Evolutionary conservation across 2,797 vertebrate genomes (phyloP).

Genomic region (Liparis tanakae): DNA sequence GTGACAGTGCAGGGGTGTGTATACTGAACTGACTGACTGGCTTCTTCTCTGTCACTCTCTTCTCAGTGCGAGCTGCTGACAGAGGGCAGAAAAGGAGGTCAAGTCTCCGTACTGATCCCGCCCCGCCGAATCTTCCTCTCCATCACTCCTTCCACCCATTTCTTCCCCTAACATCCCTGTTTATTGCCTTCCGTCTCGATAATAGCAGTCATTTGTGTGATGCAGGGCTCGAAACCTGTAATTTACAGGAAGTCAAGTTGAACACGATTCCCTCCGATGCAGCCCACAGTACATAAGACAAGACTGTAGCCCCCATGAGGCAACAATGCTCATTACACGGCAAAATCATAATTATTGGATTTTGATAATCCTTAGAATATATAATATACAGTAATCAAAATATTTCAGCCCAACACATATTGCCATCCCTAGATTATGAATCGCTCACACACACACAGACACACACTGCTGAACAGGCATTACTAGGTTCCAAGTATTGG

Average conservation of each 20-base stretch:
- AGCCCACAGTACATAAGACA: slow-evolving; percentile 1
- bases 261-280: slow-evolving; percentile 37
- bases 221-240: slow-evolving; percentile 54
- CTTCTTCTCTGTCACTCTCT: slow-evolving; percentile 24
- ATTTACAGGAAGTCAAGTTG: slow-evolving; percentile 60
- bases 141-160: slow-evolving; percentile 39
- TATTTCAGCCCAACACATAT: background rate
- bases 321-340: background rate
- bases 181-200: slow-evolving; percentile 66
- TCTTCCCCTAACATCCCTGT: slow-evolving; percentile 50
- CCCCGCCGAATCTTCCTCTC: slow-evolving; percentile 29
- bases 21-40: slow-evolving; percentile 26
- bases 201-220: slow-evolving; percentile 72
- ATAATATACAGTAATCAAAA: background rate
- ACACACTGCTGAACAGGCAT: slow-evolving; percentile 4
- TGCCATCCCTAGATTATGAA: background rate
- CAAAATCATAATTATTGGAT: background rate
- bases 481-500: background rate
- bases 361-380: background rate
- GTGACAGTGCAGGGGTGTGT: background rate
- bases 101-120: slow-evolving; percentile 34
- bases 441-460: too few relatives aligned
- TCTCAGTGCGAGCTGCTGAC: slow-evolving; percentile 25
- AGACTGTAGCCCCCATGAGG: background rate
- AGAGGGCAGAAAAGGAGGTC: slow-evolving; percentile 49